These are phyloP conservation scores for Melanerpes formicivorus DNA, from an alignment of 2,113 vertebrate genomes.

Conservation along the genomic window DNA sequence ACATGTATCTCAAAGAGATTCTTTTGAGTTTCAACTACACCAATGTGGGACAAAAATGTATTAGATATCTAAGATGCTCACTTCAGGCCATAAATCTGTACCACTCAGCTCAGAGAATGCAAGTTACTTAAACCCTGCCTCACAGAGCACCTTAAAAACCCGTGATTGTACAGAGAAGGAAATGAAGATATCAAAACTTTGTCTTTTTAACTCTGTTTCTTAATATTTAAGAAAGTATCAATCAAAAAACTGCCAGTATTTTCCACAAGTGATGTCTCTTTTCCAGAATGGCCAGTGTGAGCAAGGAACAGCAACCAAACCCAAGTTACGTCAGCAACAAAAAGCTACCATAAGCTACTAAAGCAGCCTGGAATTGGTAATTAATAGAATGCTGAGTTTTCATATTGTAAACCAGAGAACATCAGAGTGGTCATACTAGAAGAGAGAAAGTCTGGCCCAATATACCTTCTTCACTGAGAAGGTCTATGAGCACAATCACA, in stretches of 20 bases:
- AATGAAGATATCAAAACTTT: background rate
- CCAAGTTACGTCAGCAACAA: background rate
- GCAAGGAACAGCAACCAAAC: background rate
- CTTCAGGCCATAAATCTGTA: background rate
- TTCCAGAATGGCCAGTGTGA: background rate
- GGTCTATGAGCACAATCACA: background rate
- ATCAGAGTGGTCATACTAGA: rapidly evolving
- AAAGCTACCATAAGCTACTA: background rate
- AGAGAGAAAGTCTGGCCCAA: background rate
- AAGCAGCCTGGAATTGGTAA: background rate
- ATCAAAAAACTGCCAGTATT: background rate
- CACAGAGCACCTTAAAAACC: rapidly evolving
- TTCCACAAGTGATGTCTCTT: background rate
- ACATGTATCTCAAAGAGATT: background rate
- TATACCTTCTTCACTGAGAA: background rate
- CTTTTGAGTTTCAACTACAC: background rate
- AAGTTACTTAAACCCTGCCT: background rate
- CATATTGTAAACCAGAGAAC: background rate
- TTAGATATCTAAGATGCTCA: background rate
- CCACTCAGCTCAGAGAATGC: background rate
- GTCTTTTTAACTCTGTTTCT: background rate
- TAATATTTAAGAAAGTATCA: background rate
- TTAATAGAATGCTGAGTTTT: background rate
- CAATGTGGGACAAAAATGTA: background rate
- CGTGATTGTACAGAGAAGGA: background rate